Percentiles rank a stretch among this genome's conserved stretches.
Conservation (phyloP, 2,888 invertebrate species). For the Ectemnius cavifrons region DNA sequence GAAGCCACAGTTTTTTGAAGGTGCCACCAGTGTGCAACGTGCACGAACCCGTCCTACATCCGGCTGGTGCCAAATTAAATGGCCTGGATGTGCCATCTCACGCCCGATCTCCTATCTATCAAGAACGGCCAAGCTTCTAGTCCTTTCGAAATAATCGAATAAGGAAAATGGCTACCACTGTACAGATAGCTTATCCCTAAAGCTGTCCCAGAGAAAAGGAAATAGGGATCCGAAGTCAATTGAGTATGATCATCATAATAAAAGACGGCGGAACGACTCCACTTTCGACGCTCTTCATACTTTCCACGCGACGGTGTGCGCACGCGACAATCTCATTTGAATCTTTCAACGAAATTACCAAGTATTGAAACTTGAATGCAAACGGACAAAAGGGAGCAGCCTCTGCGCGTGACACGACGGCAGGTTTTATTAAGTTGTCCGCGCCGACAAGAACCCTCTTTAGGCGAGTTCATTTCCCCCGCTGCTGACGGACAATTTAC, state of each 20-base stretch:
- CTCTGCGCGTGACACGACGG: slow-evolving; percentile 58
- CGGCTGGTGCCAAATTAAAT: slow-evolving; percentile 41
- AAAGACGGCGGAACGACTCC: not conserved
- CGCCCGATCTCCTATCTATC: slow-evolving; percentile 24
- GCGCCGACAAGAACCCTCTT: slow-evolving; percentile 30
- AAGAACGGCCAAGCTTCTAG: slow-evolving; percentile 19
- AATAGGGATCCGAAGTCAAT: slow-evolving; percentile 19
- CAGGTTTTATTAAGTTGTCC: slow-evolving; percentile 59
- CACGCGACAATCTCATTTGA: slow-evolving; percentile 13
- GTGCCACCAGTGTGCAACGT: slow-evolving; percentile 15
- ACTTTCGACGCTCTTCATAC: not conserved
- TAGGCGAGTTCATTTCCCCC: slow-evolving; percentile 46
- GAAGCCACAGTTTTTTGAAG: slow-evolving; percentile 38
- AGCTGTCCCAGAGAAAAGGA: not conserved
- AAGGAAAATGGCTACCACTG: not conserved
- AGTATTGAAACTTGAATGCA: slow-evolving; percentile 34
- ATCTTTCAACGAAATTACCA: slow-evolving; percentile 20
- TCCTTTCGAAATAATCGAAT: not conserved
- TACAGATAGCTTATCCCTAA: not conserved
- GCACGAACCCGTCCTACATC: slow-evolving; percentile 42
- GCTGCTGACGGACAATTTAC: slow-evolving; percentile 44
- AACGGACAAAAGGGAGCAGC: slow-evolving; percentile 38
- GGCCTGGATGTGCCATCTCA: slow-evolving; percentile 22
- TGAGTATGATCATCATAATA: slow-evolving; percentile 20
- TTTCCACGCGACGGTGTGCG: slow-evolving; percentile 29